A percentile compares a stretch with the other conserved stretches of the same genome.
These are phyloP conservation scores for Gymnopithys bicolor DNA, from an alignment of 2,797 vertebrate species.

Conservation along the genomic window DNA sequence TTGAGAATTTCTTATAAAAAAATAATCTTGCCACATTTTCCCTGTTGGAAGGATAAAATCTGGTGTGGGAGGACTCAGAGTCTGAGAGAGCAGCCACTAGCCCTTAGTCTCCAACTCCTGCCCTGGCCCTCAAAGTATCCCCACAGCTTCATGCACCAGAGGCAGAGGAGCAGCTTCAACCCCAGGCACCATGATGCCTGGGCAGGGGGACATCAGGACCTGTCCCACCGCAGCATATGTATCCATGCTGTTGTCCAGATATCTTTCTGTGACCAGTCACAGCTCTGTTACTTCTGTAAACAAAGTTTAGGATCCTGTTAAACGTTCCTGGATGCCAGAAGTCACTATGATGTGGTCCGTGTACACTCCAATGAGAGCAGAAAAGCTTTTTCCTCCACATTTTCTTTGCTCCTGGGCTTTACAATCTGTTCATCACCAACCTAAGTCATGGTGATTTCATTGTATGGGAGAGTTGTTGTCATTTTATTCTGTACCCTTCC, in stretches of 20 bases:
- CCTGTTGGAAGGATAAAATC: neutral
- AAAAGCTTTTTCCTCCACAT: neutral
- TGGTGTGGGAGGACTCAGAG: neutral
- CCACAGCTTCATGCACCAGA: neutral
- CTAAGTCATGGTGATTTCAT: neutral
- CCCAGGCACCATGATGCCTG: neutral
- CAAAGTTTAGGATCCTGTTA: neutral
- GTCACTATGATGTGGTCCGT: accelerated
- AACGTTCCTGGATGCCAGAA: neutral
- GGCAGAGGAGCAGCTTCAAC: neutral
- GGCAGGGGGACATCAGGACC: neutral
- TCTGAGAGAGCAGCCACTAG: neutral
- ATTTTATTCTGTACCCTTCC: neutral
- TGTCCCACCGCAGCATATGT: neutral
- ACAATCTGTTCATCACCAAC: neutral
- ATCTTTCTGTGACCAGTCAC: neutral
- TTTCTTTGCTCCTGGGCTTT: neutral
- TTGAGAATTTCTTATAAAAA: neutral
- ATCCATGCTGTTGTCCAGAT: neutral
- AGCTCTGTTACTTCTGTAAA: neutral
- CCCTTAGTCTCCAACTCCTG: neutral
- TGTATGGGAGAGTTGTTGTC: neutral
- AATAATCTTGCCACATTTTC: neutral
- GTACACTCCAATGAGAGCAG: neutral
- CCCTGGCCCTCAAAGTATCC: neutral